These are phyloP conservation scores for Carcharodon carcharias DNA, from an alignment of 2,797 vertebrate genomes.

Conservation along the genomic window DNA sequence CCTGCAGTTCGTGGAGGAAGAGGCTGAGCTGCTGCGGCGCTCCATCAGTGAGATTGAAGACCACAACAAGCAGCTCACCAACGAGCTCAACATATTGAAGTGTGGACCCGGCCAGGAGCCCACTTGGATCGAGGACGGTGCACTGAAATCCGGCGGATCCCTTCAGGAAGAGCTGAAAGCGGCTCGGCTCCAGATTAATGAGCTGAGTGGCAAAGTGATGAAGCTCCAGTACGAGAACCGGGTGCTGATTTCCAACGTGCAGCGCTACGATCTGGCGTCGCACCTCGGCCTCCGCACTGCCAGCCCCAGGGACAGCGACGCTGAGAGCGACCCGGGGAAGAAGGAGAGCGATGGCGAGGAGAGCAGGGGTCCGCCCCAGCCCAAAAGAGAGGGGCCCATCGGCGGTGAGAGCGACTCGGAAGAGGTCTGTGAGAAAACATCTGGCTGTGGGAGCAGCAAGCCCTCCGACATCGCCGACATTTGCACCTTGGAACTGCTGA, in stretches of 20 bases:
- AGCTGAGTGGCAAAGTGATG: constrained; percentile 88
- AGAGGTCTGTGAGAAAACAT: constrained; percentile 82
- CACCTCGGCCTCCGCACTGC: constrained; percentile 71
- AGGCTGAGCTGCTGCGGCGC: constrained; percentile 84
- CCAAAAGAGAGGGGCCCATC: constrained; percentile 87
- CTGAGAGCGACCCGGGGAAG: constrained; percentile 72
- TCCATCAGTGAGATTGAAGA: constrained; percentile 94
- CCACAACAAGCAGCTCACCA: constrained; percentile 88
- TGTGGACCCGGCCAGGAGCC: constrained; percentile 68
- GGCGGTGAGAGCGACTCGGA: constrained; percentile 95
- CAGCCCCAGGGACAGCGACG: constrained; percentile 80
- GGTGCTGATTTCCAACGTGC: constrained; percentile 83
- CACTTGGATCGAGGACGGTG: constrained; percentile 51
- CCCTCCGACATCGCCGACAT: constrained; percentile 68
- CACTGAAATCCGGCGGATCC: constrained; percentile 40
- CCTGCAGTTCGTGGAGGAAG: constrained; percentile 94
- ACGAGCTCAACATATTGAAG: constrained; percentile 89
- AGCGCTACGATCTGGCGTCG: constrained; percentile 79
- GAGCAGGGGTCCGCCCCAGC: constrained; percentile 63
- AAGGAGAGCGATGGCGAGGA: constrained; percentile 79
- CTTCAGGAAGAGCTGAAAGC: constrained; percentile 87
- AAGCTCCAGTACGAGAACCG: constrained; percentile 95
- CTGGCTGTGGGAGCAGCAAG: constrained; percentile 78
- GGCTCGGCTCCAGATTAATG: constrained; percentile 80
- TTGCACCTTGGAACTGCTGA: constrained; percentile 55